Evolutionary conservation across 2,797 vertebrate genomes (phyloP).

Genomic region (Allobates femoralis): DNA sequence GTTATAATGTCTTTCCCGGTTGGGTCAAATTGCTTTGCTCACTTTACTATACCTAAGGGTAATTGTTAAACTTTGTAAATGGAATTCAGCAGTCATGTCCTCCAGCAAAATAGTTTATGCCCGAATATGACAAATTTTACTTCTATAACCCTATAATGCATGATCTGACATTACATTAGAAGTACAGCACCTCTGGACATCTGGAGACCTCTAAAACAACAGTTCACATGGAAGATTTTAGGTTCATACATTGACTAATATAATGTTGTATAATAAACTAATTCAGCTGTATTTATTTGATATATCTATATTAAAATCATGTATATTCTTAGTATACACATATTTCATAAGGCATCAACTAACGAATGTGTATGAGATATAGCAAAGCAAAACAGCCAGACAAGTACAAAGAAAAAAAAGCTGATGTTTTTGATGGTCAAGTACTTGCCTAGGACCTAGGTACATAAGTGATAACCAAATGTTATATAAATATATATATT

Average conservation of each 20-base stretch:
- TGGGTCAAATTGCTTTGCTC: conserved; percentile 15
- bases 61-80: conserved; percentile 34
- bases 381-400: no score
- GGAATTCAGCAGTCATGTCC: conserved; percentile 37
- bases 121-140: conserved; percentile 29
- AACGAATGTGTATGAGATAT: no score
- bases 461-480: neutral
- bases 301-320: no score
- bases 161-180: conserved; percentile 6
- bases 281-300: neutral
- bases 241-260: neutral
- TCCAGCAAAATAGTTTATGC: conserved; percentile 39
- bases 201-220: neutral
- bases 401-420: no score
- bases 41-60: conserved; percentile 20
- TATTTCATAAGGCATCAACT: no score
- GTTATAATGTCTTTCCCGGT: conserved; percentile 13
- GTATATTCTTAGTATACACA: no score
- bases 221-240: neutral
- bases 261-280: neutral
- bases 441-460: no score
- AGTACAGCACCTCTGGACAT: neutral
- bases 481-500: neutral
- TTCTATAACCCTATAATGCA: conserved; percentile 1
- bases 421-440: no score